Conservation (phyloP, 2,797 vertebrate genomes). For the Hafferia zeledoni region DNA sequence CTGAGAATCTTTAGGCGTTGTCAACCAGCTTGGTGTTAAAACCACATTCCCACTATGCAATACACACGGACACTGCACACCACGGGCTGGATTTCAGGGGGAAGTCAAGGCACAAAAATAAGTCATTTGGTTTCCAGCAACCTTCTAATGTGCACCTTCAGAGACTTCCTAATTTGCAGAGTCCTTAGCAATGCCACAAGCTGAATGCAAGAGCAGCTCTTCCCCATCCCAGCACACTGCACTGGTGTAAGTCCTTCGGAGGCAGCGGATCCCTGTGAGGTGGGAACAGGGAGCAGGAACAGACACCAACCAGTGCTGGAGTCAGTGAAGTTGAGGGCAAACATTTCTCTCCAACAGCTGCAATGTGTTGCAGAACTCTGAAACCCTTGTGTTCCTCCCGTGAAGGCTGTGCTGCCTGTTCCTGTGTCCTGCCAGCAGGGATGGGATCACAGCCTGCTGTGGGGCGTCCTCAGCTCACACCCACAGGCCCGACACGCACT, state of each 20-base stretch:
- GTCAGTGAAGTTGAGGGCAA: not conserved
- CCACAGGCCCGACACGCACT: not conserved
- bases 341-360: not conserved
- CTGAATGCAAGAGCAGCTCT: not conserved
- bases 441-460: conserved; percentile 22
- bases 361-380: not conserved
- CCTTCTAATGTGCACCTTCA: not conserved
- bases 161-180: not conserved
- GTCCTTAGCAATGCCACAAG: not conserved
- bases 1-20: not conserved
- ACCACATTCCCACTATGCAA: not conserved
- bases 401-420: not conserved
- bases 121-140: not conserved
- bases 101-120: not conserved
- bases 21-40: not conserved
- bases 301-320: not conserved
- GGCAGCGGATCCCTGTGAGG: not conserved
- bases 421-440: not conserved
- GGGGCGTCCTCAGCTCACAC: conserved; percentile 26
- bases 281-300: not conserved
- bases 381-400: not conserved
- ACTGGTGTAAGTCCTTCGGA: not conserved
- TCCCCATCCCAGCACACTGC: not conserved
- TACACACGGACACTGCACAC: not conserved
- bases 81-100: not conserved